Evolutionary conservation across 2,113 vertebrate species (phyloP).

Genomic region (Tachysurus vachellii): DNA sequence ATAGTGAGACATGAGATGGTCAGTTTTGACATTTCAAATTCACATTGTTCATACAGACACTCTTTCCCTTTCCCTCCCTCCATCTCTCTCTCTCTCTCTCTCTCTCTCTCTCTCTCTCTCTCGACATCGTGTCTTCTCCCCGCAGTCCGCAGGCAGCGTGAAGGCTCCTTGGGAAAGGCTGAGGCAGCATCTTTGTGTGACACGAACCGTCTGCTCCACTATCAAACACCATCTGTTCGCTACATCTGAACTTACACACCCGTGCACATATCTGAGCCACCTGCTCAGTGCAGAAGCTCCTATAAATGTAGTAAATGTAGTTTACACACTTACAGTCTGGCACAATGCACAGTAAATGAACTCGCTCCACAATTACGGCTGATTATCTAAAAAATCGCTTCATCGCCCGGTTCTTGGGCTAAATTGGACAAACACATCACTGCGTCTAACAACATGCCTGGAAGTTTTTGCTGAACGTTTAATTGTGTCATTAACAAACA

Average conservation of each 20-base stretch:
- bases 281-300: conserved; percentile 34
- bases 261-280: conserved; percentile 49
- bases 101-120: conserved; percentile 10
- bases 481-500: not conserved
- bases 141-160: conserved; percentile 73
- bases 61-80: not conserved
- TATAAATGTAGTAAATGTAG: conserved; percentile 25
- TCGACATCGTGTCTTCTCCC: conserved; percentile 30
- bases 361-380: not conserved
- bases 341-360: conserved; percentile 14
- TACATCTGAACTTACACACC: conserved; percentile 94
- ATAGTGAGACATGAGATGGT: not conserved
- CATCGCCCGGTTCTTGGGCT: not conserved
- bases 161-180: conserved; percentile 93
- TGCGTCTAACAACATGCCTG: too few species aligned
- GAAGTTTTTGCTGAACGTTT: not conserved
- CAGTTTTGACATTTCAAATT: not conserved
- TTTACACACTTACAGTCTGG: conserved; percentile 48
- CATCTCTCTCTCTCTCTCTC: conserved; percentile 5
- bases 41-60: not conserved
- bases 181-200: conserved; percentile 99
- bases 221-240: conserved; percentile 99
- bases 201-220: conserved; percentile 99
- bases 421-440: not conserved
- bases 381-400: not conserved